Conservation (phyloP, 1,140 invertebrate genomes). For the Medauroidea extradentata region DNA sequence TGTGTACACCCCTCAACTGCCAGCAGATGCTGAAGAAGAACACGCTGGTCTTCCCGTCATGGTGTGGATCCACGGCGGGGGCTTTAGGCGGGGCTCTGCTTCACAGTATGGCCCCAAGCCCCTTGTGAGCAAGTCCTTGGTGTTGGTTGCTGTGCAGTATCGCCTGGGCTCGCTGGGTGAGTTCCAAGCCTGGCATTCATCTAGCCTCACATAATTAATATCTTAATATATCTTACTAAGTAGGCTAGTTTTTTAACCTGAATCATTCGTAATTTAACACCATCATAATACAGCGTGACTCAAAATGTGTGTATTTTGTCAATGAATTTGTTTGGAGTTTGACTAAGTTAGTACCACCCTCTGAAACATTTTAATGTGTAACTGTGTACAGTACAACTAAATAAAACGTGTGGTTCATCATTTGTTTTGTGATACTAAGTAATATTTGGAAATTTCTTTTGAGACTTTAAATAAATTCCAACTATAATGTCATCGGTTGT, state of each 20-base stretch:
- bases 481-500: background rate
- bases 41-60: slow-evolving; percentile 49
- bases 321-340: no score
- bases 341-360: no score
- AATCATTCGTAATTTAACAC: no score
- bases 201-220: no score
- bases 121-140: slow-evolving; percentile 57
- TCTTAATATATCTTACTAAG: no score
- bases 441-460: background rate
- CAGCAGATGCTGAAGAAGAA: background rate
- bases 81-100: slow-evolving; percentile 58
- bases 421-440: background rate
- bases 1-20: slow-evolving; percentile 60
- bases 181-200: no score
- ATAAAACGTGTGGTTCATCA: background rate
- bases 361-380: no score
- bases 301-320: no score
- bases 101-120: slow-evolving; percentile 57
- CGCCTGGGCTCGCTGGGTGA: slow-evolving; percentile 70
- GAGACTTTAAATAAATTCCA: background rate
- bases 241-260: no score
- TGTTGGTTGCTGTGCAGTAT: slow-evolving; percentile 78
- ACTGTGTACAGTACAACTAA: no score
- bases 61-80: slow-evolving; percentile 60
- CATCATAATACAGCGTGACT: no score